Evolutionary conservation across 2,797 vertebrate genomes (phyloP).

Genomic region (Phalloptychus januarius): DNA sequence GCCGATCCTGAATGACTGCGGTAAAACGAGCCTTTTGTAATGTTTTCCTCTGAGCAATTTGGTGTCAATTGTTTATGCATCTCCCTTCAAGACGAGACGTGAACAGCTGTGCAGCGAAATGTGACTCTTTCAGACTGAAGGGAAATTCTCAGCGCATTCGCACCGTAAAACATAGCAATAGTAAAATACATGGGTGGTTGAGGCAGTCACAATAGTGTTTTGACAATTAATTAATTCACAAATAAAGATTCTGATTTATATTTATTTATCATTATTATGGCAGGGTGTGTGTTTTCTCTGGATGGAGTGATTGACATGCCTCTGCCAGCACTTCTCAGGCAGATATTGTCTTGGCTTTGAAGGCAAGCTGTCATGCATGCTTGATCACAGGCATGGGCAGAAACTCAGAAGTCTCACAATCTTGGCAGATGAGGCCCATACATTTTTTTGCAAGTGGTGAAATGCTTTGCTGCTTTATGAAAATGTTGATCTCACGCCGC

Average conservation of each 20-base stretch:
- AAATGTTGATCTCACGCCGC: constrained; percentile 56
- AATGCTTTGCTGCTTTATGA: constrained; percentile 47
- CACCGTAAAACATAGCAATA: constrained; percentile 7
- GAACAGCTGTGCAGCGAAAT: constrained; percentile 46
- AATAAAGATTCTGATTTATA: constrained; percentile 13
- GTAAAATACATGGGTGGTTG: constrained; percentile 39
- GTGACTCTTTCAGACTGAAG: constrained; percentile 27
- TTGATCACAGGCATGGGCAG: constrained; percentile 75
- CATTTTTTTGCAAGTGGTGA: constrained; percentile 50
- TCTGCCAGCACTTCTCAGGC: constrained; percentile 53
- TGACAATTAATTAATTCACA: constrained; percentile 52
- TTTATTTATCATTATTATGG: constrained; percentile 27
- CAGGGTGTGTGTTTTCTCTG: constrained; percentile 55
- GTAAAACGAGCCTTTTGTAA: constrained; percentile 49
- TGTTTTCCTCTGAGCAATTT: constrained; percentile 58
- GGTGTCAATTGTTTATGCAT: constrained; percentile 42
- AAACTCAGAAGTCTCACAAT: constrained; percentile 57
- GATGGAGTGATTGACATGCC: constrained; percentile 50
- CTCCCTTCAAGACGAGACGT: constrained; percentile 20
- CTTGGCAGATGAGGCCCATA: constrained; percentile 47
- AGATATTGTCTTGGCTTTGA: constrained; percentile 76
- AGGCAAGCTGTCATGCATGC: constrained; percentile 77
- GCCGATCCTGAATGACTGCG: constrained; percentile 33
- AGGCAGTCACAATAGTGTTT: constrained; percentile 21
- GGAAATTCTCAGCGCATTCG: constrained; percentile 30